Evolutionary conservation across 64 coral and sea anemone species (phyloP).

Genomic region (Pocillopora damicornis): DNA sequence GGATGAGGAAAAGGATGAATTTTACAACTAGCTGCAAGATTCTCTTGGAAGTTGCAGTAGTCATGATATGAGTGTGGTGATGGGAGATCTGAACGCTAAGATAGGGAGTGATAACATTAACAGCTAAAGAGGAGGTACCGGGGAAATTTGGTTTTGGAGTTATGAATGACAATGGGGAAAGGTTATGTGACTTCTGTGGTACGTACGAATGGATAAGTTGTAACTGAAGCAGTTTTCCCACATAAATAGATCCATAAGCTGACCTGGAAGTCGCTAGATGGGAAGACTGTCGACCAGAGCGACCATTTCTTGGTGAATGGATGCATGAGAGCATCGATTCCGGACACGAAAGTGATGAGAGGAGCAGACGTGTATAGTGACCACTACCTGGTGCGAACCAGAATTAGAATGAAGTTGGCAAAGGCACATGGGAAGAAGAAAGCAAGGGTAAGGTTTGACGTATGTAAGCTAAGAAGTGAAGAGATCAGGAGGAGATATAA

Average conservation of each 20-base stretch:
- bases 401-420: conserved; percentile 2
- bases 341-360: conserved; percentile 3
- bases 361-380: not conserved
- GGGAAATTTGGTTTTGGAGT: conserved; percentile 36
- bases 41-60: too few relatives aligned
- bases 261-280: not conserved
- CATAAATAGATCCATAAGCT: not conserved
- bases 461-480: conserved; percentile 20
- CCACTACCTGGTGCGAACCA: conserved; percentile 30
- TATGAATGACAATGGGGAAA: conserved; percentile 37
- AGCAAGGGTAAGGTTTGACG: conserved; percentile 6
- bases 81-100: conserved; percentile 31
- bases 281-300: conserved; percentile 24
- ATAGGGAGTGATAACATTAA: conserved; percentile 12
- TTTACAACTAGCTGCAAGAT: too few relatives aligned
- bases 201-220: conserved; percentile 1
- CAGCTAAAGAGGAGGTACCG: conserved; percentile 22
- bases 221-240: conserved; percentile 36
- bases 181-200: conserved; percentile 27
- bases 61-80: not conserved
- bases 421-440: not conserved
- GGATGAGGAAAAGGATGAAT: too few relatives aligned
- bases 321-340: not conserved
- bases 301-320: conserved; percentile 32
- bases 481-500: conserved; percentile 26